These are phyloP conservation scores for Dryoscopus gambensis DNA, from an alignment of 2,113 vertebrate species.

Conservation along the genomic window DNA sequence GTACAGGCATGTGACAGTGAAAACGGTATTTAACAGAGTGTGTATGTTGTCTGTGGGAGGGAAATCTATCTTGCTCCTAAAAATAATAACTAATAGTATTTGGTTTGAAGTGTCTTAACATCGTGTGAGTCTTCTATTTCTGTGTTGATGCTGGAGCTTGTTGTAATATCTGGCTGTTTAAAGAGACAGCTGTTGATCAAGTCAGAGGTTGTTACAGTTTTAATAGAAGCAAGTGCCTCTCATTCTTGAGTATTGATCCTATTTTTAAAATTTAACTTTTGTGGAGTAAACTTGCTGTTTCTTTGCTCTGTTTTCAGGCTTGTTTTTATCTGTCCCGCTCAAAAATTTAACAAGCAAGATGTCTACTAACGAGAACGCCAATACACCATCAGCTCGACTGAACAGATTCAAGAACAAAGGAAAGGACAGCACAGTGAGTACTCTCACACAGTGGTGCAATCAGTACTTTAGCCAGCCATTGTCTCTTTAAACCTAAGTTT, in stretches of 20 bases:
- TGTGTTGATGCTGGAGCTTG: neutral
- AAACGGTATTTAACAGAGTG: neutral
- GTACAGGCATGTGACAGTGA: rapidly evolving
- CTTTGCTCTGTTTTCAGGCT: neutral
- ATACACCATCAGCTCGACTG: conserved; percentile 71
- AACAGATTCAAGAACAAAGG: conserved; percentile 94
- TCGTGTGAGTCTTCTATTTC: neutral
- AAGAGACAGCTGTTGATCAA: neutral
- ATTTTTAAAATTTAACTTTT: neutral
- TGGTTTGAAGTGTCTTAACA: neutral
- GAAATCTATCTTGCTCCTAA: neutral
- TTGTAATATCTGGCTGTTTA: neutral
- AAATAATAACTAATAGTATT: neutral
- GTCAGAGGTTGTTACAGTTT: neutral
- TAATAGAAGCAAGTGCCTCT: neutral
- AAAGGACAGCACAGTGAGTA: conserved; percentile 81
- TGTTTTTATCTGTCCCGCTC: neutral
- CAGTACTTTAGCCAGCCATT: neutral
- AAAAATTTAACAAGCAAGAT: conserved; percentile 62
- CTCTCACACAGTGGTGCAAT: neutral
- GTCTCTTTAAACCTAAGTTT: neutral
- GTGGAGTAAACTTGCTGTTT: neutral
- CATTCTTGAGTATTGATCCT: rapidly evolving
- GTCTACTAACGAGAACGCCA: conserved; percentile 79
- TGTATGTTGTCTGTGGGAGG: neutral